Base-by-base conservation (phyloP, 1,140 invertebrate species). In the Amyelois transitella region DNA sequence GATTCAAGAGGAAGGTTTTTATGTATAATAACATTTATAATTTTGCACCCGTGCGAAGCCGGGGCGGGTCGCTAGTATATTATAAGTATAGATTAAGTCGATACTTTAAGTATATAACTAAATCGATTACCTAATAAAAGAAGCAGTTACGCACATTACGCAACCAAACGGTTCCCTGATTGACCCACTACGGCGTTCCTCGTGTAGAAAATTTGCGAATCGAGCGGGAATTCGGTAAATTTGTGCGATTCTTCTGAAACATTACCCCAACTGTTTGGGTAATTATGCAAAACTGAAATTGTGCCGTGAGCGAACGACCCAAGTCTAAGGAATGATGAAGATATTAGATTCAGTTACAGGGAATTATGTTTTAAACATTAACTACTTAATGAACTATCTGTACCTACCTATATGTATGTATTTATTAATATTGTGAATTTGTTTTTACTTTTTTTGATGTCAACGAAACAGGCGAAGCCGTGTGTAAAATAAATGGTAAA, bases 201-300 rank as follows among this genome's bases (percentile, higher is more conserved):
- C 12, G 1, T 19, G 1, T 2, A 18, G 18, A 45, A 10, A 45
- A 19, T 45, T 1, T 19, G 12, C 25, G 14, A 20, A 20, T 45
- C 8, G 18, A 20, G 7, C 44, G 12, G 1, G 45, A 45, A 45
- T 48, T 21, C 12, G 49, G 17, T 19, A 52, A 54, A 55, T 58
- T 55, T 28, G 45, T 21, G 43, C 25, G 50, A 58, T 60, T 62
- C 52, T 64, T 68, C 56, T 56, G 19, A 24, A 54, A 61, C 62
- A 64, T 68, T 68, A 58, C 57, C 53, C 56, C 18, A 8, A 19
- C 18, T 22, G 22, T 32, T 57, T 21, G 43, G 50, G 58, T 62
- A 63, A 67, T 67, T 68, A 68, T 64, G 65, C 57, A 24, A 67
- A 68, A 64, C 54, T 50, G 54, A 25, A 49, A 56, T 56, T 56